A percentile compares a stretch with the other conserved stretches of the same genome.
Evolutionary conservation across 2,888 invertebrate species (phyloP).

Genomic region (Macrosiphum euphorbiae): DNA sequence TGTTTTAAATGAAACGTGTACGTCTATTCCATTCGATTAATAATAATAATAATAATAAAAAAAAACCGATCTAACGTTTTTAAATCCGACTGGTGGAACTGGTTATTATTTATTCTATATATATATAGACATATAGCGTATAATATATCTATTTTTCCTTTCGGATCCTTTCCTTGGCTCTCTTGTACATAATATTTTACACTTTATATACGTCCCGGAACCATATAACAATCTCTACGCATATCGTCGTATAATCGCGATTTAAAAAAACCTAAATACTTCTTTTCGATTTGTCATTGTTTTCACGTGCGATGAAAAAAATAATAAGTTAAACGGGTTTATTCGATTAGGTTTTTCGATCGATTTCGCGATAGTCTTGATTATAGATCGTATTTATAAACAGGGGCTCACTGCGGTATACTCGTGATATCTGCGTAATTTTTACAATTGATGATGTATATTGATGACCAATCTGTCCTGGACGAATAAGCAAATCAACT

Average conservation of each 20-base stretch:
- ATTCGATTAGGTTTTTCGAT: background rate
- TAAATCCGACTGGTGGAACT: constrained; percentile 50
- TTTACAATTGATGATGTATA: background rate
- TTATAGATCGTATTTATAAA: background rate
- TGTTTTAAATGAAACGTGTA: constrained; percentile 28
- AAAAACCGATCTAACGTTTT: constrained; percentile 19
- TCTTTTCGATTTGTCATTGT: constrained; percentile 37
- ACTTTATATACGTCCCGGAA: background rate
- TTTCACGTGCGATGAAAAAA: constrained; percentile 14
- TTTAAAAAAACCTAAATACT: background rate
- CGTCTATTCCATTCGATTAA: background rate
- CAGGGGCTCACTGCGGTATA: background rate
- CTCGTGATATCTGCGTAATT: background rate
- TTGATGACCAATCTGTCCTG: background rate
- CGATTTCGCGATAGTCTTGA: background rate
- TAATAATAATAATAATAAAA: constrained; percentile 16
- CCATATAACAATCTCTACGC: background rate
- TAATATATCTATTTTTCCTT: constrained; percentile 26
- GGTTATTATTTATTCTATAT: constrained; percentile 41
- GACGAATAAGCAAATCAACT: background rate
- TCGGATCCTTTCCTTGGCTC: background rate
- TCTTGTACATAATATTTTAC: constrained; percentile 21
- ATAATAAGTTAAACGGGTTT: background rate
- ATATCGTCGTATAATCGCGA: background rate
- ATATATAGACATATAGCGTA: background rate